Conservation (phyloP, 2,888 invertebrate species). For the Caenorhabditis uteleia region DNA sequence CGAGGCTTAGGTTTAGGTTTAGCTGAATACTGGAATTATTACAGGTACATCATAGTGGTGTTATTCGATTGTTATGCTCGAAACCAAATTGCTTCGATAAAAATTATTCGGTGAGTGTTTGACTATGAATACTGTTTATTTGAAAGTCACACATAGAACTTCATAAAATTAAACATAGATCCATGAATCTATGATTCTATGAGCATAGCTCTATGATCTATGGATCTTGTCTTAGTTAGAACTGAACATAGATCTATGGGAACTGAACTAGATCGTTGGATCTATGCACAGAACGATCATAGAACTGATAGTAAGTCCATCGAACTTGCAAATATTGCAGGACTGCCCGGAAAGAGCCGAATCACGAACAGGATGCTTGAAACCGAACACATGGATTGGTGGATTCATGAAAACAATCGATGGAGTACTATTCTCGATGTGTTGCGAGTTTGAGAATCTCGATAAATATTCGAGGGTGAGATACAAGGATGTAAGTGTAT, state of each 20-base stretch:
- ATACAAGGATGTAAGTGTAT: constrained; percentile 10
- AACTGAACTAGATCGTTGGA: too few relatives aligned
- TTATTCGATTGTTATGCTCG: constrained; percentile 29
- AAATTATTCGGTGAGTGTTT: constrained; percentile 29
- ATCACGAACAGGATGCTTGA: constrained; percentile 8
- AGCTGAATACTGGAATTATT: not conserved
- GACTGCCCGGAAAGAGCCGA: constrained; percentile 37
- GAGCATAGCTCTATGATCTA: too few relatives aligned
- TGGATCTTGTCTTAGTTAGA: too few relatives aligned
- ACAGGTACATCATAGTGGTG: constrained; percentile 34
- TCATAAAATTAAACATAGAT: too few relatives aligned
- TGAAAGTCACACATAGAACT: too few relatives aligned
- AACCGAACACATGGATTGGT: constrained; percentile 25
- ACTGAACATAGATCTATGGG: too few relatives aligned
- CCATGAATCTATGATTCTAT: too few relatives aligned
- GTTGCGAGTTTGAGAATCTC: constrained; percentile 37
- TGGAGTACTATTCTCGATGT: constrained; percentile 21
- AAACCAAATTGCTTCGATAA: constrained; percentile 40
- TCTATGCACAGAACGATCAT: too few relatives aligned
- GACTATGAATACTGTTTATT: not conserved
- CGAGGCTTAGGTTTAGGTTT: not conserved
- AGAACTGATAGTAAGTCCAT: too few relatives aligned
- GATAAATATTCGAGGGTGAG: constrained; percentile 18
- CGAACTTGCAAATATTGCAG: too few relatives aligned
- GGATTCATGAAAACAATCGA: constrained; percentile 32